Base-by-base conservation (phyloP, 2,888 invertebrate species). In the Drosophila quinaria region DNA sequence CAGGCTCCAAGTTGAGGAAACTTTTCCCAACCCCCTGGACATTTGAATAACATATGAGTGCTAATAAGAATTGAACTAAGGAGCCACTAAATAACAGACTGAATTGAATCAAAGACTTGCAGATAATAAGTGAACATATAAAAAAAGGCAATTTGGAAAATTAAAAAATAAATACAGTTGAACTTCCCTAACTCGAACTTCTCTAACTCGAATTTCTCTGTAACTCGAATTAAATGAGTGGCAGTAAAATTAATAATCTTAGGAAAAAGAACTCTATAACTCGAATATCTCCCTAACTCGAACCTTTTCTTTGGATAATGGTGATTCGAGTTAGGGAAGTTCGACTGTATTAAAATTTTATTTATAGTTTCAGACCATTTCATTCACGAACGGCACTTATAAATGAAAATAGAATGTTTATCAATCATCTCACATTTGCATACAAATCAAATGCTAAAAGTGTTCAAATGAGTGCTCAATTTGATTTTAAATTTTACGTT, bases 1-100 rank as follows among this genome's bases (percentile, higher is more conserved):
- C 60, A 39, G 31, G 9, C 37, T 19, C 19, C 61, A 74, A 74
- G 67, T 78, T 78, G 52, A n/a, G 9, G 5, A 51, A 74, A 78
- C 61, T 74, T 74, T 70, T 54, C 44, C 37, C 19, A 37, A 47
- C 15, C 31, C 47, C 11, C 51, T 33, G 42, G 47, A 8, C 55
- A 44, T 61, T 77, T 37, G 37, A 64, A 25, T 56, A 63, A 58
- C 56, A 54, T 35, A 35, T 17, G 22, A 52, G 13, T 58, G 49
- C 52, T 46, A 42, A 13, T 35, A 41, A n/a, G 25, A 59, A 54
- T 4, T 50, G 46, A 73, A 42, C 17, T 37, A 8, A 31, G 17
- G 1, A 17, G 5, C 17, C 1, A 33, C 1, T 33, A 25, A 54
- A 52, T 41, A 44, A n/a, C 22, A 42, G 9, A 10, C 9, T 22